Conservation (phyloP, 2,888 invertebrate genomes). For the Exephanes ischioxanthus region DNA sequence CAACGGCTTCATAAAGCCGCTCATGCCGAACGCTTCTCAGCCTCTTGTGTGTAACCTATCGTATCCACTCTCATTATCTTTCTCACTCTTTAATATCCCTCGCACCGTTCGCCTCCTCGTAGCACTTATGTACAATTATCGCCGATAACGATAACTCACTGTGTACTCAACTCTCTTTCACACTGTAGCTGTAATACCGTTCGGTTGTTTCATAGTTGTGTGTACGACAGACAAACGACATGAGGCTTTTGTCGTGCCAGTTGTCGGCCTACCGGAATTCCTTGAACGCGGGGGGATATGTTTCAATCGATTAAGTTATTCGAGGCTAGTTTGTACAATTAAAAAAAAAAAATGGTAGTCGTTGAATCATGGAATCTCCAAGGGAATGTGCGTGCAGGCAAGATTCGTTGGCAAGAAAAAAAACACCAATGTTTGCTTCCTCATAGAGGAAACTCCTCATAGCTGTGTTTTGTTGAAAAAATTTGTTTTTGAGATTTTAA, state of each 20-base stretch:
- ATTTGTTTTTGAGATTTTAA: no score
- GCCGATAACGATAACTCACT: conserved; percentile 73
- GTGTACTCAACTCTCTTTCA: conserved; percentile 49
- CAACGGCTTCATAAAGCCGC: conserved; percentile 82
- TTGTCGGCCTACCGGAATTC: conserved; percentile 59
- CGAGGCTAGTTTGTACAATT: background rate
- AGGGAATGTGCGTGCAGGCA: no score
- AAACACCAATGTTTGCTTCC: background rate
- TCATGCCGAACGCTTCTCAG: conserved; percentile 67
- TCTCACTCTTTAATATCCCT: conserved; percentile 62
- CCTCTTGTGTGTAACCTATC: conserved; percentile 52
- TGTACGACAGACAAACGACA: conserved; percentile 60
- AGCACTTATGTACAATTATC: conserved; percentile 69
- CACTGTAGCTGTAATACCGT: conserved; percentile 19
- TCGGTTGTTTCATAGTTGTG: conserved; percentile 44
- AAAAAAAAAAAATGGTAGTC: background rate
- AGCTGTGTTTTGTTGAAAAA: no score
- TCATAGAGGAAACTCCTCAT: no score
- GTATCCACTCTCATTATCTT: conserved; percentile 59
- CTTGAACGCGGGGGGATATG: conserved; percentile 31
- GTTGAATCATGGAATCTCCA: background rate
- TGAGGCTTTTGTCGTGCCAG: conserved; percentile 59
- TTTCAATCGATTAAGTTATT: conserved; percentile 3
- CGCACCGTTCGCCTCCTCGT: conserved; percentile 59
- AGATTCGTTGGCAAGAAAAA: background rate